Percentiles rank a stretch among this genome's conserved stretches.
Evolutionary conservation across 1,140 invertebrate species (phyloP).

Genomic region (Ceratoteleas bidentatus): DNA sequence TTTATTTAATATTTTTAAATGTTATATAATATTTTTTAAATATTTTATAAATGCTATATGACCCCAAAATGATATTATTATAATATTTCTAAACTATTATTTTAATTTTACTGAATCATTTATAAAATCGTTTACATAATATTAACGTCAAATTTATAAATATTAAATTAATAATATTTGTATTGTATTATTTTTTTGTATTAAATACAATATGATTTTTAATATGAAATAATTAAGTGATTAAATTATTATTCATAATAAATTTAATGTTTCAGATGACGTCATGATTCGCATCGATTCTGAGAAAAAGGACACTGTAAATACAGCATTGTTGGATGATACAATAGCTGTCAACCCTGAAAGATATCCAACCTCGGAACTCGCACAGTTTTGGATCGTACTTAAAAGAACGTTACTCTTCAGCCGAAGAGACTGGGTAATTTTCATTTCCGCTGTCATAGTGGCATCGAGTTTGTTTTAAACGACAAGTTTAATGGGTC

Average conservation of each 20-base stretch:
- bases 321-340: conserved; percentile 85
- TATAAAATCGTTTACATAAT: too few relatives aligned
- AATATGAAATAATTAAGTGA: too few relatives aligned
- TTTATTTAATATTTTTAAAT: too few relatives aligned
- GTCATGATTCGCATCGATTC: conserved; percentile 83
- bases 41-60: too few relatives aligned
- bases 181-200: too few relatives aligned
- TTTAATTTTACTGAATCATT: too few relatives aligned
- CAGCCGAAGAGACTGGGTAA: conserved; percentile 91
- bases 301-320: conserved; percentile 85
- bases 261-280: conserved; percentile 78
- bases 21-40: too few relatives aligned
- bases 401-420: conserved; percentile 89
- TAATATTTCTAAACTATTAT: too few relatives aligned
- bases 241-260: too few relatives aligned
- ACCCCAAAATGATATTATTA: too few relatives aligned
- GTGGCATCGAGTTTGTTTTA: conserved; percentile 7
- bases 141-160: too few relatives aligned
- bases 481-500: not conserved
- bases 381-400: conserved; percentile 90
- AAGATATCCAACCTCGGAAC: conserved; percentile 89
- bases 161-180: too few relatives aligned
- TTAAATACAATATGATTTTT: not conserved
- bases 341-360: conserved; percentile 83
- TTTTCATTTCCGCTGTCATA: conserved; percentile 66